Evolutionary conservation across 1,140 invertebrate genomes (phyloP).

Genomic region (Muscidifurax raptorellus): DNA sequence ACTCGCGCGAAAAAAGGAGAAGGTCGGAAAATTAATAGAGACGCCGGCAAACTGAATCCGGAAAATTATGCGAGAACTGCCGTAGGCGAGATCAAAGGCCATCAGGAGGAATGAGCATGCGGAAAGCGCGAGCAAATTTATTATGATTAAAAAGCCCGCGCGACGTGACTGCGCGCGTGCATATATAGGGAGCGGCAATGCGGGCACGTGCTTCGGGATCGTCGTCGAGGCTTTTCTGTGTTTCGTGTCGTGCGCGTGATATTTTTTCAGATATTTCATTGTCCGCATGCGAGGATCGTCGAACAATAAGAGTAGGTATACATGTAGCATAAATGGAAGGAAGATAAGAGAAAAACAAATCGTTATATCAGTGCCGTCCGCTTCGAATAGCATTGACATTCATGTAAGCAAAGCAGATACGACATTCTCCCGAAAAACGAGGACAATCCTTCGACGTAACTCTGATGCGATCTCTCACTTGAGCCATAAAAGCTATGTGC

Average conservation of each 20-base stretch:
- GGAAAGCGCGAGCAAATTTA: slow-evolving; percentile 26
- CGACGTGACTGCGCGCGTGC: not conserved
- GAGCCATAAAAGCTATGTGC: not conserved
- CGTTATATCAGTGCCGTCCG: no score
- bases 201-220: not conserved
- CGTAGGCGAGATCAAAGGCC: slow-evolving; percentile 20
- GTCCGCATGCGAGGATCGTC: no score
- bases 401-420: slow-evolving; percentile 4
- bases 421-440: not conserved
- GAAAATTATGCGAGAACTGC: not conserved
- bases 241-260: not conserved
- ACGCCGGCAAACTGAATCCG: not conserved
- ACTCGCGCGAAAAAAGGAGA: not conserved
- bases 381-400: slow-evolving; percentile 23
- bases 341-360: not conserved
- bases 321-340: no score
- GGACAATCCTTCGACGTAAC: not conserved
- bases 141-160: slow-evolving; percentile 43
- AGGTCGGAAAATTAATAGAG: not conserved
- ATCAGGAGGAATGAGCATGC: slow-evolving; percentile 20
- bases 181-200: not conserved
- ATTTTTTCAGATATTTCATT: no score
- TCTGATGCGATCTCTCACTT: no score
- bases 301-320: no score
- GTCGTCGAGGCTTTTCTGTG: not conserved